A percentile compares a stretch with the other conserved stretches of the same genome.
phyloP scores from a whole-genome alignment of 2,113 vertebrate genomes.

The Tragelaphus buxtoni region DNA sequence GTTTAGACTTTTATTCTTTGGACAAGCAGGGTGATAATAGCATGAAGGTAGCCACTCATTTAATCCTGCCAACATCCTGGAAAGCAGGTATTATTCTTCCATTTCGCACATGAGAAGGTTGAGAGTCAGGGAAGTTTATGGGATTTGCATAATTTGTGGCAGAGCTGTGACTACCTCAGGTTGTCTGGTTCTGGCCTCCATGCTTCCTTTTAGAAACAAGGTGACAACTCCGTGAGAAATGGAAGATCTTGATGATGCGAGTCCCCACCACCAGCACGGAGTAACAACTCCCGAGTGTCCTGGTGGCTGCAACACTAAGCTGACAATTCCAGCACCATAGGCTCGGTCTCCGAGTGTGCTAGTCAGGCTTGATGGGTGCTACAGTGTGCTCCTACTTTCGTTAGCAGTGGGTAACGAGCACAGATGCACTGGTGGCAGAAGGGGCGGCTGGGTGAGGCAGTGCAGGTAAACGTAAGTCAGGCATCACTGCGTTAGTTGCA shows the following conservation, averaged over 20 bases:
- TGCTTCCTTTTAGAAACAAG: background rate
- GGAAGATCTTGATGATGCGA: background rate
- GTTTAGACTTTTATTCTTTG: background rate
- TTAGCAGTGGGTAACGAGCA: background rate
- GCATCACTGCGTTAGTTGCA: background rate
- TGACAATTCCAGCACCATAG: background rate
- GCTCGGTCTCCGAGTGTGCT: background rate
- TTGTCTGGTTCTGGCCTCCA: background rate
- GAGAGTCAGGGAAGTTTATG: background rate
- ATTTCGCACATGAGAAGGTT: background rate
- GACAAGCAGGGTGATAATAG: background rate
- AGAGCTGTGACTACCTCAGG: background rate
- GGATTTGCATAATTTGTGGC: background rate
- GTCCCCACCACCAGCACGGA: background rate
- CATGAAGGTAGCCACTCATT: background rate
- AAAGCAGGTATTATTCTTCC: background rate
- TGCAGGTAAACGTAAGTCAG: background rate
- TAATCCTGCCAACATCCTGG: background rate
- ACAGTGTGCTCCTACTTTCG: background rate
- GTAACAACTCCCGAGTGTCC: background rate
- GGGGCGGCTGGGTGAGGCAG: background rate
- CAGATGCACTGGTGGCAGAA: background rate
- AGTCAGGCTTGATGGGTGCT: background rate
- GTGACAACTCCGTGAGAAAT: background rate
- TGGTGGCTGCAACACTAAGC: background rate